Evolutionary conservation across 2,797 vertebrate genomes (phyloP).

Genomic region (Pseudopleuronectes americanus): DNA sequence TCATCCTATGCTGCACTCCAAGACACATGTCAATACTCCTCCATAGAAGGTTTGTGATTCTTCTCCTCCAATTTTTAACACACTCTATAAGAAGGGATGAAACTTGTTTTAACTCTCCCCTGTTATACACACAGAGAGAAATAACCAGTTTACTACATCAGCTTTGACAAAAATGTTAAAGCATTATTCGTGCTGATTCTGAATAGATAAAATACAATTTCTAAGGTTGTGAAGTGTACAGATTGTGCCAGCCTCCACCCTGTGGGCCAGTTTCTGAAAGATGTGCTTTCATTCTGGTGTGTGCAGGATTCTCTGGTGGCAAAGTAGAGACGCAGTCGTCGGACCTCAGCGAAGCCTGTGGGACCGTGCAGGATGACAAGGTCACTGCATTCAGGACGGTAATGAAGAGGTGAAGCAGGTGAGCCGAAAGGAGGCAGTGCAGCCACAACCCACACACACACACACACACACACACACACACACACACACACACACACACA

Average conservation of each 20-base stretch:
- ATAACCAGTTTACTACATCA: neutral
- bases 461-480: neutral
- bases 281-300: slow-evolving; percentile 46
- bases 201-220: neutral
- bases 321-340: slow-evolving; percentile 80
- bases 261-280: slow-evolving; percentile 20
- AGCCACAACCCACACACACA: slow-evolving; percentile 21
- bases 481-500: neutral
- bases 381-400: slow-evolving; percentile 90
- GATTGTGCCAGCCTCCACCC: slow-evolving; percentile 6
- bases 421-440: slow-evolving; percentile 49
- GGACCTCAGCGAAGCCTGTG: slow-evolving; percentile 82
- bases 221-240: neutral
- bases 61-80: neutral
- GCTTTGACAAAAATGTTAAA: neutral
- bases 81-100: neutral
- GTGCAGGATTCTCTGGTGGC: slow-evolving; percentile 82
- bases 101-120: neutral
- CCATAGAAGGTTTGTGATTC: slow-evolving; percentile 86
- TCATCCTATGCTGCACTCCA: slow-evolving; percentile 83
- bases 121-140: neutral
- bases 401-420: slow-evolving; percentile 92
- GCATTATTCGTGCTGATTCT: neutral
- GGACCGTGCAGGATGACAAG: slow-evolving; percentile 83
- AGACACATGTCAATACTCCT: slow-evolving; percentile 88